Percentiles rank a stretch among this genome's conserved stretches.
Conservation (phyloP, 2,888 invertebrate genomes). For the Drosophila mettleri region DNA sequence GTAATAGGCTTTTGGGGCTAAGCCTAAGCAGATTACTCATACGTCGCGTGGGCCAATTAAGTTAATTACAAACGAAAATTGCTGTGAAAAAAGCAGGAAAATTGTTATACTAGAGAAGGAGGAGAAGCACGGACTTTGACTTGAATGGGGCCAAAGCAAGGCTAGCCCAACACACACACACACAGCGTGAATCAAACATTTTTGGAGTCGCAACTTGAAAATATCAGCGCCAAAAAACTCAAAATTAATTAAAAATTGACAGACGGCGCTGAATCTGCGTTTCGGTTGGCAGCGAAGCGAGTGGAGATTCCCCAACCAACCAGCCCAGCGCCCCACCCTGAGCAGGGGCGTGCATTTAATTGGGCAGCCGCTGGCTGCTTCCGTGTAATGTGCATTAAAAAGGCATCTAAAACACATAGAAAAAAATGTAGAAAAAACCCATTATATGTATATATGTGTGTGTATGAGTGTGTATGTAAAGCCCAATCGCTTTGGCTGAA, state of each 20-base stretch:
- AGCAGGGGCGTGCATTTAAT: conserved; percentile 55
- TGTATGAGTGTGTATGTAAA: conserved; percentile 21
- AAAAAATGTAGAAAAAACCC: conserved; percentile 18
- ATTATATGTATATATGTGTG: not conserved
- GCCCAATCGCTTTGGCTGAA: conserved; percentile 63
- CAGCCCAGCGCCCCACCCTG: conserved; percentile 14
- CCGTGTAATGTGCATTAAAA: conserved; percentile 61
- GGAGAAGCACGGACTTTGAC: too few species aligned
- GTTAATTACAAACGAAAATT: conserved; percentile 59
- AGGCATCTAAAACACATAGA: conserved; percentile 25
- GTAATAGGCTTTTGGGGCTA: conserved; percentile 50
- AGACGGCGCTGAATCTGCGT: conserved; percentile 26
- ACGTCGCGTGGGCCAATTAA: conserved; percentile 67
- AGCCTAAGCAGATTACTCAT: conserved; percentile 68
- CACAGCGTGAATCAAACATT: conserved; percentile 23
- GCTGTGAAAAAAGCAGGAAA: conserved; percentile 11
- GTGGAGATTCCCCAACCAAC: conserved; percentile 12
- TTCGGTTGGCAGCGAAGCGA: conserved; percentile 44
- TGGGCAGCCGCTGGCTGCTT: conserved; percentile 51
- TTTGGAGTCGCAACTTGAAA: conserved; percentile 41
- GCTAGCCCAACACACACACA: conserved; percentile 29
- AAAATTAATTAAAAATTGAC: conserved; percentile 58
- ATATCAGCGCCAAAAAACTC: conserved; percentile 7
- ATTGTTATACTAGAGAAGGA: not conserved
- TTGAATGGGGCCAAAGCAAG: too few species aligned